Evolutionary conservation across 1,140 invertebrate genomes (phyloP), one percentile per base, ranked within the genome.

Genomic region (Atopsyche davidsoni): DNA sequence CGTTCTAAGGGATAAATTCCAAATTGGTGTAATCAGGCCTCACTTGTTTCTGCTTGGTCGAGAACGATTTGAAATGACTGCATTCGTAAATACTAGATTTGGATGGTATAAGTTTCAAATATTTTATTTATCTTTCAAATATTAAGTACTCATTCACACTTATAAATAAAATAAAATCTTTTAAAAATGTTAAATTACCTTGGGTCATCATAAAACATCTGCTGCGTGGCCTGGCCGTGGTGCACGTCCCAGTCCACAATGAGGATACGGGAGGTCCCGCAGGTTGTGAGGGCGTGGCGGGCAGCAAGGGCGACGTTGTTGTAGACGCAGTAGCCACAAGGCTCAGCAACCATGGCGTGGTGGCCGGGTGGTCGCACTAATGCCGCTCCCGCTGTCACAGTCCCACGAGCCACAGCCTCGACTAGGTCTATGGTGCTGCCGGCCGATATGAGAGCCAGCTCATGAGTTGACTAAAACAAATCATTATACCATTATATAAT

Each of bases 171-270:
- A 9, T n/a, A 9, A 9, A 31, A 31, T 31, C 28, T 31, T n/a
- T n/a, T n/a, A n/a, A n/a, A n/a, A 28, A 28, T 14, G 21, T n/a
- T n/a, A 42, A 59, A 58, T 63, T 73, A 91, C 89, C 88, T 79
- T 35, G 88, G 79, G 74, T 96, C 89, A 53, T 93, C 76, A 64
- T 98, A 97, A 71, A 98, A 98, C 77, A 87, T 86, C 62, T 89
- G 83, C 63, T 99, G 96, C 1, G 90, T 96, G 0, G 86, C 95
- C 74, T 96, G 92, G 0, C 93, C 93, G 68, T 95, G 93, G 71
- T 97, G 93, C 10, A 96, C 87, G 73, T 99, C 96, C 85, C 92
- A 97, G 70, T 99, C 96, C 1, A 99, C 85, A 55, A 98, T 95
- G 38, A 98, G 66, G 58, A 98, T 85, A 60, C 82, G 81, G 42